These are phyloP conservation scores for Heterocephalus glaber DNA, from an alignment of 2,113 vertebrate species.

Conservation along the genomic window DNA sequence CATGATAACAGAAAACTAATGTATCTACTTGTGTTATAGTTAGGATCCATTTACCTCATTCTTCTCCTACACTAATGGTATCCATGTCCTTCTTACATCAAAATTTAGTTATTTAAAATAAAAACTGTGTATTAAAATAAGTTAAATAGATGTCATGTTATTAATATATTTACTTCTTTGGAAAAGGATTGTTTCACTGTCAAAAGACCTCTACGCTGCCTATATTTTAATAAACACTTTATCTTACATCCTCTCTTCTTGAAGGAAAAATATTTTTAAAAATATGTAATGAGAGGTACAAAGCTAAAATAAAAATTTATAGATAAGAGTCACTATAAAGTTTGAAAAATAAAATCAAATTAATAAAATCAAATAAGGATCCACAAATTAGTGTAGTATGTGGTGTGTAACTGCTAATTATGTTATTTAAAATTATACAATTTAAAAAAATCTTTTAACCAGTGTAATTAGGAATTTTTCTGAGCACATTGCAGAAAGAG, in stretches of 20 bases:
- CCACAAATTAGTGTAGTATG: background rate
- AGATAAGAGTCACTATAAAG: background rate
- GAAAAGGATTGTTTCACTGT: background rate
- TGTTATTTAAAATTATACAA: background rate
- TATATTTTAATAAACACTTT: background rate
- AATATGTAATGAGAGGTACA: background rate
- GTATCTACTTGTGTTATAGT: background rate
- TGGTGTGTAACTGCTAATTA: background rate
- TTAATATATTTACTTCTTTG: background rate
- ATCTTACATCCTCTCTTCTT: background rate
- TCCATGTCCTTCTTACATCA: background rate
- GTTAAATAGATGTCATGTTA: background rate
- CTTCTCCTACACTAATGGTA: background rate
- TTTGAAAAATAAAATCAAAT: too few relatives aligned
- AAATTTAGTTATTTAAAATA: conserved; percentile 24
- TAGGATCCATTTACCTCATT: background rate
- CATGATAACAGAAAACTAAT: background rate
- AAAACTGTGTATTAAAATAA: background rate
- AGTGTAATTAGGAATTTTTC: background rate
- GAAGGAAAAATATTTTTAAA: background rate
- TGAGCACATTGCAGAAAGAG: background rate
- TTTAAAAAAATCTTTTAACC: background rate
- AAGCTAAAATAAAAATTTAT: background rate
- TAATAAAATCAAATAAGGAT: background rate
- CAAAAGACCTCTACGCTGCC: background rate